A percentile compares a stretch with the other conserved stretches of the same genome.
Conservation (phyloP, 2,797 vertebrate genomes). For the Chrysocyon brachyurus region DNA sequence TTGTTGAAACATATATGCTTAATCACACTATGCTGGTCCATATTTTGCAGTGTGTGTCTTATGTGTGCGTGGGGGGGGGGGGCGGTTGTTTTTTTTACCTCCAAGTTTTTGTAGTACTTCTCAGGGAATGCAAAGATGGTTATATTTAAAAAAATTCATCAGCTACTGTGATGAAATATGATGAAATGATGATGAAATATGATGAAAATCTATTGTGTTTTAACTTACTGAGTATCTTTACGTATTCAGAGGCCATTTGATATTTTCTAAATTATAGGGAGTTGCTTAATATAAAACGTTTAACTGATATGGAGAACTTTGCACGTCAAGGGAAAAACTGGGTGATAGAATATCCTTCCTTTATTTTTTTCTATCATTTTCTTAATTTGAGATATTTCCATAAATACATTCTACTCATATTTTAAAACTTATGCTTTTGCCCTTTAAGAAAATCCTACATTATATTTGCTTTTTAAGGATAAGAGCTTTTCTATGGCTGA, state of each 20-base stretch:
- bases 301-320: neutral
- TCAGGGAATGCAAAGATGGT: neutral
- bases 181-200: neutral
- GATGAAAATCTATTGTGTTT: neutral
- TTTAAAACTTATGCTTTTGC: slow-evolving; percentile 1
- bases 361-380: slow-evolving; percentile 1
- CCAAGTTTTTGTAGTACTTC: neutral
- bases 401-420: neutral
- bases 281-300: neutral
- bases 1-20: neutral
- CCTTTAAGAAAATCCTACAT: neutral
- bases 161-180: neutral
- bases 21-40: neutral
- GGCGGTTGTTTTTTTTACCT: neutral
- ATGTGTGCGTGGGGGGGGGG: neutral
- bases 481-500: neutral
- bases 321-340: neutral
- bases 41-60: neutral
- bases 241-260: neutral
- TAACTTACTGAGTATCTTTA: neutral
- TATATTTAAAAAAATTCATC: neutral
- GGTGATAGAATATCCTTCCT: neutral
- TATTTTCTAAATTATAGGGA: neutral
- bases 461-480: neutral
- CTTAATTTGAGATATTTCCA: neutral